Conservation (phyloP, 2,113 vertebrate genomes). For the Laticauda laticaudata region DNA sequence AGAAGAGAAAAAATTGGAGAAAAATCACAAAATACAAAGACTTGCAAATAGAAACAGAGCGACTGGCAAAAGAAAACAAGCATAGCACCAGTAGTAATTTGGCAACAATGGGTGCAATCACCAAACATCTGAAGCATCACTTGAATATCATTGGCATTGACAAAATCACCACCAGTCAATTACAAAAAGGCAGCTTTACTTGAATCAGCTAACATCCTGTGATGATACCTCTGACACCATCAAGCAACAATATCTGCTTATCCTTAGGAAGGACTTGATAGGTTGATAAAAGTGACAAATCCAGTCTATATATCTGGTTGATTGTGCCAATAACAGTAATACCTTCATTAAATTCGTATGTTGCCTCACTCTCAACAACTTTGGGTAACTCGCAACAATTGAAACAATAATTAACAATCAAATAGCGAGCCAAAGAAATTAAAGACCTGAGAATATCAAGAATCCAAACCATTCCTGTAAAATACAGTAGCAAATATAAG, state of each 20-base stretch:
- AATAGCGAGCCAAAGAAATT: not conserved
- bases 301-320: not conserved
- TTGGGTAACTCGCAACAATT: not conserved
- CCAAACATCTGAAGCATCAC: not conserved
- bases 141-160: not conserved
- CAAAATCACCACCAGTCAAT: not conserved
- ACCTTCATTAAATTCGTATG: not conserved
- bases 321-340: not conserved
- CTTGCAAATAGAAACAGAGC: not conserved
- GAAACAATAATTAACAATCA: not conserved
- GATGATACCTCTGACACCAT: not conserved
- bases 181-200: not conserved
- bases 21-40: not conserved
- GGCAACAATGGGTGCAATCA: not conserved
- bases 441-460: not conserved
- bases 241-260: not conserved
- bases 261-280: not conserved
- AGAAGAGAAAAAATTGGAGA: not conserved
- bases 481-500: not conserved
- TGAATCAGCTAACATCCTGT: not conserved
- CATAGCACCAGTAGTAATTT: not conserved
- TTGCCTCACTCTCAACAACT: not conserved
- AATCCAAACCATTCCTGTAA: not conserved
- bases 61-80: not conserved
- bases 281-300: not conserved